Percentiles rank a stretch among this genome's conserved stretches.
Conservation (phyloP, 2,113 vertebrate genomes). For the Brachyhypopomus gauderio region DNA sequence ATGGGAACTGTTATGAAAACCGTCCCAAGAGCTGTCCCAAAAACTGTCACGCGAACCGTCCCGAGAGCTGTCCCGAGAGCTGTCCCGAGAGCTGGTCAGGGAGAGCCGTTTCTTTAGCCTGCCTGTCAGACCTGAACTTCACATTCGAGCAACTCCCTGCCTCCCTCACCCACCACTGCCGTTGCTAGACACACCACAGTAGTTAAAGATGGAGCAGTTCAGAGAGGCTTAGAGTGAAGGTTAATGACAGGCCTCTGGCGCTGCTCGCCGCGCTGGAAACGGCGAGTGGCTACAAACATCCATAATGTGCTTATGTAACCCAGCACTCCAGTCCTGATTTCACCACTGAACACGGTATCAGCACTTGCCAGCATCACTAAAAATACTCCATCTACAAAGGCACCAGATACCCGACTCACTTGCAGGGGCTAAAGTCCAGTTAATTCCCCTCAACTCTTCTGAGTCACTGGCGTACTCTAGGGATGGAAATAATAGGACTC, state of each 20-base stretch:
- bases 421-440: not conserved
- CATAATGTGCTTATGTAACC: constrained; percentile 51
- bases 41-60: not conserved
- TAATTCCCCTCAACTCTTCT: not conserved
- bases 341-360: constrained; percentile 33
- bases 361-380: constrained; percentile 20
- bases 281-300: constrained; percentile 30
- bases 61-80: not conserved
- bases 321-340: constrained; percentile 29
- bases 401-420: constrained; percentile 11
- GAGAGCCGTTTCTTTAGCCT: not conserved
- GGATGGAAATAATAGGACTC: constrained; percentile 37
- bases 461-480: not conserved
- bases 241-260: constrained; percentile 50
- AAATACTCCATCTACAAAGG: constrained; percentile 39
- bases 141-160: not conserved
- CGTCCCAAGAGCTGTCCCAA: not conserved
- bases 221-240: constrained; percentile 50
- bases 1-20: too few relatives aligned
- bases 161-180: not conserved
- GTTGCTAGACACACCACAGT: not conserved
- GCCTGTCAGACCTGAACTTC: constrained; percentile 26
- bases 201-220: constrained; percentile 7
- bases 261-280: constrained; percentile 45
- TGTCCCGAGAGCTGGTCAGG: not conserved